Conservation (phyloP, 2,113 vertebrate genomes). For the Oxyruncus cristatus region DNA sequence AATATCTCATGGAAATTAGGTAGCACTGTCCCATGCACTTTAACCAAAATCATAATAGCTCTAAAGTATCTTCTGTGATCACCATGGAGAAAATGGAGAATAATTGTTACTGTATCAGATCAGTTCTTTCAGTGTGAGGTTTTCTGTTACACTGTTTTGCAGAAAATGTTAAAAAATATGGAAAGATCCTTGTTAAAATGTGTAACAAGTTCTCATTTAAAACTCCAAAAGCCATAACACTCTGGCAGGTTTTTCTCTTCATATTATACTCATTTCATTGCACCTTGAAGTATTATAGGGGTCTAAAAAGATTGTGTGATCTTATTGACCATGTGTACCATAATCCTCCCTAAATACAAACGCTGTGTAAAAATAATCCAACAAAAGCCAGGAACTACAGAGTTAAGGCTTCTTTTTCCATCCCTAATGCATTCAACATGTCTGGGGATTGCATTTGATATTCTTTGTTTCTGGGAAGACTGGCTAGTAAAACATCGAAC, state of each 20-base stretch:
- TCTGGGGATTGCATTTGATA: not conserved
- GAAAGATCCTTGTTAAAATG: not conserved
- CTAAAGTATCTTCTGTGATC: constrained; percentile 1
- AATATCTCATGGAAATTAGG: constrained; percentile 60
- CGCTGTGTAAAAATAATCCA: constrained; percentile 60
- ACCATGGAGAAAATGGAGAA: constrained; percentile 1
- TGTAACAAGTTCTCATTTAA: not conserved
- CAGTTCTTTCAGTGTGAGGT: not conserved
- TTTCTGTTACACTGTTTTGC: not conserved
- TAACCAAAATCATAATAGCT: constrained; percentile 46
- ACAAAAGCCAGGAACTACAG: constrained; percentile 23
- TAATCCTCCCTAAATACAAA: constrained; percentile 56
- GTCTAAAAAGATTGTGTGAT: constrained; percentile 44
- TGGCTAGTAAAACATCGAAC: not conserved
- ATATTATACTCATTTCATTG: constrained; percentile 1
- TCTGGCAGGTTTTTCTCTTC: not conserved
- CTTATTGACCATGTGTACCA: constrained; percentile 16
- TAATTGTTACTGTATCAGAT: not conserved
- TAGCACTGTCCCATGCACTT: constrained; percentile 29
- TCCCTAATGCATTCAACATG: not conserved
- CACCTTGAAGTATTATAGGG: not conserved
- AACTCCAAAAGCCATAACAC: not conserved
- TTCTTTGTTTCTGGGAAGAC: not conserved
- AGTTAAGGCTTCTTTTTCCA: constrained; percentile 40
- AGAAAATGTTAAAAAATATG: not conserved